Percentiles rank a stretch among this genome's conserved stretches.
phyloP scores from a whole-genome alignment of 2,113 vertebrate genomes.

The Lynx canadensis region DNA sequence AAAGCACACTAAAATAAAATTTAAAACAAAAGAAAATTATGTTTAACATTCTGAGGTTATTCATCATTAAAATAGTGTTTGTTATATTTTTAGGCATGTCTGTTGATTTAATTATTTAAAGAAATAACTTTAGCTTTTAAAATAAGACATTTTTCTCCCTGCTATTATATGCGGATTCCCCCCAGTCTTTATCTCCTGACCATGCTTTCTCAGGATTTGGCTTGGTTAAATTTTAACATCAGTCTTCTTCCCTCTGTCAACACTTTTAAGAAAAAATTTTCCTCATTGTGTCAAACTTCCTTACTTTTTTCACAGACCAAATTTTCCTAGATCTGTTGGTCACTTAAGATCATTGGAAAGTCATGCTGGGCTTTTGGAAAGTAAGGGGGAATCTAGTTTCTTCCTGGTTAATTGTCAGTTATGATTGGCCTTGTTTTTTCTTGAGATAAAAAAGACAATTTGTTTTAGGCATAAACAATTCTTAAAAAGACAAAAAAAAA shows the following conservation, averaged over 20 bases:
- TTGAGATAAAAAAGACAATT: not conserved
- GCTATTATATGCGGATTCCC: not conserved
- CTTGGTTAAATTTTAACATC: not conserved
- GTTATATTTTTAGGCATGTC: not conserved
- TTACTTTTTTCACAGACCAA: conserved; percentile 20
- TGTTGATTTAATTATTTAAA: conserved; percentile 2
- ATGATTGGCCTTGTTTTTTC: not conserved
- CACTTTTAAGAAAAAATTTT: not conserved
- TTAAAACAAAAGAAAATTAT: not conserved
- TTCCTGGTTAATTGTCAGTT: not conserved
- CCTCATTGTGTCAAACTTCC: not conserved
- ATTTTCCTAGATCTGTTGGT: not conserved
- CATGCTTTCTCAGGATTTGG: not conserved
- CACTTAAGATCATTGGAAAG: conserved; percentile 13
- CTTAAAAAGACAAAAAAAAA: not conserved
- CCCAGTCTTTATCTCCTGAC: not conserved
- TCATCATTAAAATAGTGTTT: not conserved
- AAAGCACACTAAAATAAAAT: not conserved
- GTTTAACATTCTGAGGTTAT: not conserved
- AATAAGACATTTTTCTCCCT: not conserved
- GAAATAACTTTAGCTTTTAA: not conserved
- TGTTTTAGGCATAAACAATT: not conserved
- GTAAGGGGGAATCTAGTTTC: conserved; percentile 2
- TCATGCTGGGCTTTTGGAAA: conserved; percentile 40
- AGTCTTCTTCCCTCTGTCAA: not conserved